These are phyloP conservation scores for Cheilosia soror DNA, from an alignment of 2,888 invertebrate genomes.

Conservation along the genomic window DNA sequence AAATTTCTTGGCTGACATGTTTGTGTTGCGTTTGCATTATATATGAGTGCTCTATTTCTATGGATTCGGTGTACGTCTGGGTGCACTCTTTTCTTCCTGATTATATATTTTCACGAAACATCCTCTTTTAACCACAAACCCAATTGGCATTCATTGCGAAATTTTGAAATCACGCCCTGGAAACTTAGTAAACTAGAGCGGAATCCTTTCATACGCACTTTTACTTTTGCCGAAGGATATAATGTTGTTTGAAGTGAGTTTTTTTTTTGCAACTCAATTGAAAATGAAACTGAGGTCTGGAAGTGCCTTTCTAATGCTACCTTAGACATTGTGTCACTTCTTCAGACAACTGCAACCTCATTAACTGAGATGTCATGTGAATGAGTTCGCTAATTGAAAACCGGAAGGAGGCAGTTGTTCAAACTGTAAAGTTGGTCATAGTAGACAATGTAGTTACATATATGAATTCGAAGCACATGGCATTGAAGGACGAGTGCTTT, in stretches of 20 bases:
- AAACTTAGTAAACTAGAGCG: constrained; percentile 12
- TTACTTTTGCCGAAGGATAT: constrained; percentile 30
- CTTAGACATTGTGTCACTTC: not conserved
- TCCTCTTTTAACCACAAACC: constrained; percentile 49
- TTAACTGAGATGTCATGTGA: constrained; percentile 21
- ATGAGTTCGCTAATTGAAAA: constrained; percentile 45
- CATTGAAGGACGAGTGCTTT: no score
- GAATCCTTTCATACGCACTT: constrained; percentile 18
- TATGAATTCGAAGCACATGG: no score
- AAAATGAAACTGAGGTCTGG: not conserved
- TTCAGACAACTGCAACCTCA: constrained; percentile 3
- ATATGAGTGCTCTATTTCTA: constrained; percentile 1
- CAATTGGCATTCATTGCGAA: constrained; percentile 60
- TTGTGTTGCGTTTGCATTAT: constrained; percentile 4
- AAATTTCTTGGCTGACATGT: not conserved
- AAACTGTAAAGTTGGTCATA: not conserved
- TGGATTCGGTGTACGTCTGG: constrained; percentile 11
- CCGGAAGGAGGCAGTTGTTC: constrained; percentile 9
- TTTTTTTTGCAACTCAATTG: not conserved
- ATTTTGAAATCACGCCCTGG: constrained; percentile 48
- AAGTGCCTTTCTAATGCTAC: not conserved
- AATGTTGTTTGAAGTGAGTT: constrained; percentile 3
- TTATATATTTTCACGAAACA: constrained; percentile 27
- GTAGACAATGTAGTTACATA: not conserved
- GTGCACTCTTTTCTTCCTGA: constrained; percentile 25